Evolutionary conservation across 2,797 vertebrate genomes (phyloP), one percentile per base, ranked within the genome.

Genomic region (Meriones psammophilus): DNA sequence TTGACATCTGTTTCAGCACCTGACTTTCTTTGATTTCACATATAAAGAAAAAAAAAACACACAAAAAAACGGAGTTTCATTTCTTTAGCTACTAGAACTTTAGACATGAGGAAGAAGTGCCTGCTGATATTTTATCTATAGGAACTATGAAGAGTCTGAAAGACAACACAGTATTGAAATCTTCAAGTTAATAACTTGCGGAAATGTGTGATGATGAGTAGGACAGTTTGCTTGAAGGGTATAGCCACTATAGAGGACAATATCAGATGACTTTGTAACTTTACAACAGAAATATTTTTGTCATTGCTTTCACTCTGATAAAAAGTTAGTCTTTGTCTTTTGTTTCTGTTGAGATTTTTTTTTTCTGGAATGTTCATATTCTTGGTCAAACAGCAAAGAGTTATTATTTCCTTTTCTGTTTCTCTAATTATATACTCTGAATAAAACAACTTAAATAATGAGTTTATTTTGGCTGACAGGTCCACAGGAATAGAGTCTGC

Each of bases 131-230:
- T 78, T 94, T 94, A 86, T 7, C 56, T 60, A 13, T 83, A 79
- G 54, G 36, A 88, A 87, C 9, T 88, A 78, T 46, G 92, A 64
- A 84, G 74, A 58, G 26, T 77, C 73, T 88, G 36, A 95, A 95
- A 95, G 66, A 93, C 39, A 88, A 85, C 93, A 77, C 0, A 58
- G 68, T 93, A 89, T 20, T 46, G 60, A 86, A 89, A 50, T 89
- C 33, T 76, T 80, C 24, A 89, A 88, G 54, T 56, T 50, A 74
- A 73, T 22, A 81, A 15, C 5, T 8, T 74, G 9, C 17, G 86
- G 79, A 50, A 78, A 46, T 87, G 28, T 89, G 54, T 60, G n/a
- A 81, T 56, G 30, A 28, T 42, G 24, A 13, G 50, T 60, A 83
- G 69, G 50, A 36, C 4, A 66, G 6, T 24, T 30, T 94, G 58